Conservation (phyloP, 2,797 vertebrate genomes). For the Danio kyathit region DNA sequence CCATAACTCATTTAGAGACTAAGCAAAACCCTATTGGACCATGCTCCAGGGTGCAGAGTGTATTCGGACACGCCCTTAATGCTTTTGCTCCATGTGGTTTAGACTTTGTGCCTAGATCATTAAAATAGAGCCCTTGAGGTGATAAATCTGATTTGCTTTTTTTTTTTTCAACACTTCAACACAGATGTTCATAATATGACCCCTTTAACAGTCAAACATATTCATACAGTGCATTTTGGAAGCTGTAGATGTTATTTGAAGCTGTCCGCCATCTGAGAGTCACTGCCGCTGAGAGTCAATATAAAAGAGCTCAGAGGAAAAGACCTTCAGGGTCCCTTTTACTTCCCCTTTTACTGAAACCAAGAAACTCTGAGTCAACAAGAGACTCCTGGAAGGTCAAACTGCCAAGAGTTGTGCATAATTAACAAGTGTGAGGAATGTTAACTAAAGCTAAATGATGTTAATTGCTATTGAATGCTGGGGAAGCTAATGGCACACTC, state of each 20-base stretch:
- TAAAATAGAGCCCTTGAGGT: too few relatives aligned
- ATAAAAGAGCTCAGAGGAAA: constrained; percentile 54
- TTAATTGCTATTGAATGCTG: constrained; percentile 45
- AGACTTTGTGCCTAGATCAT: too few relatives aligned
- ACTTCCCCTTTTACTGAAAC: constrained; percentile 9
- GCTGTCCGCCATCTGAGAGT: constrained; percentile 19
- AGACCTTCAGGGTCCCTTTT: constrained; percentile 28
- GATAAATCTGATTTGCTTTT: too few relatives aligned
- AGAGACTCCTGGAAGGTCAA: constrained; percentile 62
- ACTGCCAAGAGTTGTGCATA: constrained; percentile 61
- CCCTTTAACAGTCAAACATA: constrained; percentile 31
- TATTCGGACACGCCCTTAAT: too few relatives aligned
- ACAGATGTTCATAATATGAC: too few relatives aligned
- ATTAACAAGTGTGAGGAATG: constrained; percentile 62
- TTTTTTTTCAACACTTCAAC: too few relatives aligned
- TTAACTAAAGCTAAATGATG: constrained; percentile 38
- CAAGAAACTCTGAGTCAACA: constrained; percentile 50
- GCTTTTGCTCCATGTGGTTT: too few relatives aligned
- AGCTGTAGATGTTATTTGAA: constrained; percentile 27
- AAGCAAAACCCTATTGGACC: too few relatives aligned
- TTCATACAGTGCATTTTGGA: constrained; percentile 44
- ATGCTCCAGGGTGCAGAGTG: too few relatives aligned
- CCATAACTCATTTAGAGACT: too few relatives aligned
- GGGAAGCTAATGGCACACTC: constrained; percentile 39
- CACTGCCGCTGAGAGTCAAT: constrained; percentile 26